These are phyloP conservation scores for Glandiceps talaboti DNA, from an alignment of 53 echinoderm and acorn worm genomes.

Conservation along the genomic window DNA sequence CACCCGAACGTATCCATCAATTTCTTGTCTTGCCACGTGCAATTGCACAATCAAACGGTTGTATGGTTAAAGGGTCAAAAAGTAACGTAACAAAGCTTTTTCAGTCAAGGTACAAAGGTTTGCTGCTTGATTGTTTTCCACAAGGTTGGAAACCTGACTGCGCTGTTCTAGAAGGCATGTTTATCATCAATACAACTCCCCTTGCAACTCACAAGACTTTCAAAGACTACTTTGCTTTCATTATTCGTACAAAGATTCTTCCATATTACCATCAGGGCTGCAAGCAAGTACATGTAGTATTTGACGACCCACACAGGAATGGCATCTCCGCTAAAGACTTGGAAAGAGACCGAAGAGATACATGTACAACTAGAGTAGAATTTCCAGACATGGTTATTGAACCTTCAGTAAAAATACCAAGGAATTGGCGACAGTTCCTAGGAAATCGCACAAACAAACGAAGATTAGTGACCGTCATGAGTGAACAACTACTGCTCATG, in stretches of 20 bases:
- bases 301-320: neutral
- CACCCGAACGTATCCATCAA: conserved; percentile 11
- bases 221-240: conserved; percentile 20
- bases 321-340: neutral
- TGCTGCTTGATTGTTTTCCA: neutral
- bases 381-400: neutral
- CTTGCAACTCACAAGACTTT: conserved; percentile 21
- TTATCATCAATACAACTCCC: conserved; percentile 38
- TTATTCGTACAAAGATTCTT: conserved; percentile 20
- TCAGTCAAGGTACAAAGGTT: conserved; percentile 3
- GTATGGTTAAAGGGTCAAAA: conserved; percentile 17
- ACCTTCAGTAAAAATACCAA: neutral
- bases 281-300: neutral
- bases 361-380: too few relatives aligned
- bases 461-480: neutral
- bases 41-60: conserved; percentile 14
- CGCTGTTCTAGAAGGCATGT: conserved; percentile 38
- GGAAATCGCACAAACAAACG: neutral
- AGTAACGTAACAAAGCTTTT: conserved; percentile 2
- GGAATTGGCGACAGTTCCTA: neutral
- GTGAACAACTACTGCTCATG: neutral
- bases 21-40: conserved; percentile 19
- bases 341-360: neutral
- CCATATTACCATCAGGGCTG: neutral
- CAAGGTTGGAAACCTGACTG: neutral